Conservation (phyloP, 2,113 vertebrate genomes). For the Asarcornis scutulata region DNA sequence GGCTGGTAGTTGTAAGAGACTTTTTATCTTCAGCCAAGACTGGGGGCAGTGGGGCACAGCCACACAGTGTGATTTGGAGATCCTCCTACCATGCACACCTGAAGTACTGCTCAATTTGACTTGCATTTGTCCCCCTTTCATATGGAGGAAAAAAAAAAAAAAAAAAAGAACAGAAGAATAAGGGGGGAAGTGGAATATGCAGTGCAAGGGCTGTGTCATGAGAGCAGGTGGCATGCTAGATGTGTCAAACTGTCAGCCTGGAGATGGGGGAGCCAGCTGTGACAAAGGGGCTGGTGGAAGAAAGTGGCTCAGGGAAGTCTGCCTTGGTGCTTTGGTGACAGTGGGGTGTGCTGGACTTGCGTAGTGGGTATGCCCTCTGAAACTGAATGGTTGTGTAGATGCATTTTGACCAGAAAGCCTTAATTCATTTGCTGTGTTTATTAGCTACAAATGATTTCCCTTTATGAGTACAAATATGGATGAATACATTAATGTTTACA, state of each 20-base stretch:
- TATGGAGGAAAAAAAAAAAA: neutral
- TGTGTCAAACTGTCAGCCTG: neutral
- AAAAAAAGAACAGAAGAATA: neutral
- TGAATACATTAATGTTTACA: neutral
- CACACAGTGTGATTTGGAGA: neutral
- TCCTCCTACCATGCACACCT: neutral
- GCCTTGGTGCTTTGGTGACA: neutral
- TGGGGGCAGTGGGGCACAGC: neutral
- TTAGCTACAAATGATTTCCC: neutral
- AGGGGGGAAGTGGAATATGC: neutral
- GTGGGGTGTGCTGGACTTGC: neutral
- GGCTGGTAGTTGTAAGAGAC: neutral
- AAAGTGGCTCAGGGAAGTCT: accelerated
- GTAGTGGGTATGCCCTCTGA: neutral
- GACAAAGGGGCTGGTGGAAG: neutral
- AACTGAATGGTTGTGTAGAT: neutral
- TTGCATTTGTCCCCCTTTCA: accelerated
- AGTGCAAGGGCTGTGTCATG: neutral
- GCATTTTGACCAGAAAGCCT: neutral
- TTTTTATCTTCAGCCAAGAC: neutral
- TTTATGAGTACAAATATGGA: too few relatives aligned
- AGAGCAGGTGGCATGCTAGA: too few relatives aligned
- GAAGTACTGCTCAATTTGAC: neutral
- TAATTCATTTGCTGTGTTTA: neutral
- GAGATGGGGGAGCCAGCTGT: neutral